phyloP scores from a whole-genome alignment of 2,113 vertebrate species.

The Morone saxatilis region DNA sequence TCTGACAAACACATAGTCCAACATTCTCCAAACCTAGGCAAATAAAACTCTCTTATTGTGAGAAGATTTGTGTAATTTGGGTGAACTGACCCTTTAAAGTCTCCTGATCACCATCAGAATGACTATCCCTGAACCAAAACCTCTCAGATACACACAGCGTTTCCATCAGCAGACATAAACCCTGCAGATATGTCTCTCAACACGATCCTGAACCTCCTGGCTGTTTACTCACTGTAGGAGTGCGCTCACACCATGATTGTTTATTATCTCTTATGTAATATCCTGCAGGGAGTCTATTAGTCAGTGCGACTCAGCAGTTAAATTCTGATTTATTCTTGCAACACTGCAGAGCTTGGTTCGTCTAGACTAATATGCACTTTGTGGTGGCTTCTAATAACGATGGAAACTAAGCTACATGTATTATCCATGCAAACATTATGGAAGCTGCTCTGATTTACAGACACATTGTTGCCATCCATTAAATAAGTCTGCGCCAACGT shows the following conservation, averaged over 20 bases:
- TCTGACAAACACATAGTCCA: neutral
- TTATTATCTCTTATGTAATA: conserved; percentile 44
- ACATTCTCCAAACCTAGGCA: neutral
- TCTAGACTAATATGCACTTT: neutral
- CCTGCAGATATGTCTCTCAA: conserved; percentile 23
- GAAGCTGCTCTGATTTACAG: neutral
- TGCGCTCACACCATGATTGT: conserved; percentile 30
- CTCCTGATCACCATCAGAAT: neutral
- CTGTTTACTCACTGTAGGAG: conserved; percentile 36
- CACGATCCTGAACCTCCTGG: conserved; percentile 17
- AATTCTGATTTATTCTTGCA: conserved; percentile 11
- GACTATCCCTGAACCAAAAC: neutral
- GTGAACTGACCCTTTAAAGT: neutral
- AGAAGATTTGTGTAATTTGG: neutral
- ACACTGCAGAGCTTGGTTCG: neutral
- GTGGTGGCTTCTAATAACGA: neutral
- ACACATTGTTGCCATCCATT: neutral
- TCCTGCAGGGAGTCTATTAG: conserved; percentile 14
- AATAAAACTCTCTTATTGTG: neutral
- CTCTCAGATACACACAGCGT: neutral
- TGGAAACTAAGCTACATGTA: neutral
- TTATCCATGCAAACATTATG: neutral
- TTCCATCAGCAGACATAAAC: conserved; percentile 12
- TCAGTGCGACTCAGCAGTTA: conserved; percentile 2
- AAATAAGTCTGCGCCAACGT: no score